These are phyloP conservation scores for Todiramphus chloris DNA, from an alignment of 2,113 vertebrate species.

Conservation along the genomic window DNA sequence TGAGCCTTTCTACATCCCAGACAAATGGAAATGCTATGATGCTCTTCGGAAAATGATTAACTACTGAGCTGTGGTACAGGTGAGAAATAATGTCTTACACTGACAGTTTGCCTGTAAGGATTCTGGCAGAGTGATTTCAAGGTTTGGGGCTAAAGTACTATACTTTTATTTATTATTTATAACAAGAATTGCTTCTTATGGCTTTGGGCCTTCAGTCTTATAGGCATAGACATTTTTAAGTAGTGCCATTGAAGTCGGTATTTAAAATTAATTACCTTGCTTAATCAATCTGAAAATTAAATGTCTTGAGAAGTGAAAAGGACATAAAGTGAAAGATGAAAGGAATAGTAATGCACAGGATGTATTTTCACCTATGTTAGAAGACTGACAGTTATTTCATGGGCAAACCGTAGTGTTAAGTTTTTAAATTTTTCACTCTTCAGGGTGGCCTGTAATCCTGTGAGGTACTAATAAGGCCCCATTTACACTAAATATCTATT, in stretches of 20 bases:
- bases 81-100: constrained; percentile 9
- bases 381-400: neutral
- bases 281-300: neutral
- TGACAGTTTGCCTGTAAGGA: neutral
- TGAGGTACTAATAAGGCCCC: neutral
- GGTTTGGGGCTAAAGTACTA: neutral
- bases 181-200: neutral
- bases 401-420: neutral
- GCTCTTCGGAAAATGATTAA: constrained; percentile 95
- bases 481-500: neutral
- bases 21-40: constrained; percentile 99
- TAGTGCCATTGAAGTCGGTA: neutral
- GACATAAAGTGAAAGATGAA: neutral
- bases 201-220: neutral
- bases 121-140: neutral
- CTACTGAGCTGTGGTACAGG: constrained; percentile 79
- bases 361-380: neutral
- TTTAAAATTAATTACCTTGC: neutral
- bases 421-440: neutral
- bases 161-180: neutral
- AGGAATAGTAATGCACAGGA: neutral
- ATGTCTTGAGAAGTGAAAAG: neutral
- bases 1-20: constrained; percentile 98
- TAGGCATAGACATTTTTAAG: neutral
- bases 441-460: neutral